Percentiles rank a stretch among this genome's conserved stretches.
phyloP scores from a whole-genome alignment of 2,888 invertebrate species.

The Erpobdella octoculata region DNA sequence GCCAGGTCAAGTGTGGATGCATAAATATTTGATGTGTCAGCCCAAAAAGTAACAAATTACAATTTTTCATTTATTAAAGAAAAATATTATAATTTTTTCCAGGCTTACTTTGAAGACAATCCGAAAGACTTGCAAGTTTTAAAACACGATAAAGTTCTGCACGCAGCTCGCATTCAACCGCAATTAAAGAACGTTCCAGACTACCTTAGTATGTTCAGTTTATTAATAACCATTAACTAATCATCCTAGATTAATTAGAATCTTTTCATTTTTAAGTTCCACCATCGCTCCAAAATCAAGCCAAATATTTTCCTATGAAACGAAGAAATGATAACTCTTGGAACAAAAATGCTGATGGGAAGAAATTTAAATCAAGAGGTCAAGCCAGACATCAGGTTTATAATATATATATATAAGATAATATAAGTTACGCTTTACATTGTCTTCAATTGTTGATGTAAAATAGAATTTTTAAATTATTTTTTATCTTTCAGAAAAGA shows the following conservation, averaged over 20 bases:
- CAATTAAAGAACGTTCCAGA: constrained; percentile 86
- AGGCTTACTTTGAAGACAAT: constrained; percentile 85
- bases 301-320: neutral
- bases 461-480: too few species aligned
- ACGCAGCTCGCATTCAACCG: constrained; percentile 72
- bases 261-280: constrained; percentile 21
- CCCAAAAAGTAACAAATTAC: neutral
- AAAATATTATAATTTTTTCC: constrained; percentile 32
- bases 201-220: constrained; percentile 57
- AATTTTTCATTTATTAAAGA: neutral
- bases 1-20: too few species aligned
- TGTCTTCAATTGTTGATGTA: too few species aligned
- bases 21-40: neutral
- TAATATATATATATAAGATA: neutral
- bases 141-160: constrained; percentile 63
- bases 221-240: neutral
- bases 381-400: constrained; percentile 16
- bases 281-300: neutral
- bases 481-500: constrained; percentile 57
- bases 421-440: too few species aligned
- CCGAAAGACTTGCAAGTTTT: constrained; percentile 76
- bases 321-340: neutral
- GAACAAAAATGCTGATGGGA: constrained; percentile 11
- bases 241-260: neutral
- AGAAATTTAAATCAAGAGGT: constrained; percentile 7